phyloP scores from a whole-genome alignment of 2,113 vertebrate genomes.

The Zeus faber region DNA sequence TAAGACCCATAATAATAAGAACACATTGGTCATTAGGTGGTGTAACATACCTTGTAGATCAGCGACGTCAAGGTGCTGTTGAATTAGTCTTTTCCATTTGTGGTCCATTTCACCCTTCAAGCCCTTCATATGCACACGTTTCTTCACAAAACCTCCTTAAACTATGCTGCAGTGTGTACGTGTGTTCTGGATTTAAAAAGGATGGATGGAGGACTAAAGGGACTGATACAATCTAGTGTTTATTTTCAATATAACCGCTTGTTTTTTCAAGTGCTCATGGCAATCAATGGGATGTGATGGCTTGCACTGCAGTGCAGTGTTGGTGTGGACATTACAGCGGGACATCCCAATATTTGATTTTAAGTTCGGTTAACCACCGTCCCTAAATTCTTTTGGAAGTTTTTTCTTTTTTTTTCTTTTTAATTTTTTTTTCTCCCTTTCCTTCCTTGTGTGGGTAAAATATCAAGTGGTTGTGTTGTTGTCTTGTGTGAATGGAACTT shows the following conservation, averaged over 20 bases:
- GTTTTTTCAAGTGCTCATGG: background rate
- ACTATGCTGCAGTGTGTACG: background rate
- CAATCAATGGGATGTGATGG: background rate
- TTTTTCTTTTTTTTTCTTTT: background rate
- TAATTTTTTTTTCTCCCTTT: background rate
- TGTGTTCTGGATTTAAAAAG: background rate
- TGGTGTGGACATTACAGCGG: background rate
- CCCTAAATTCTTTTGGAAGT: too few species aligned
- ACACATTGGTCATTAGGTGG: background rate
- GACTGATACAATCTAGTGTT: background rate
- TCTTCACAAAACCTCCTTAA: too few species aligned
- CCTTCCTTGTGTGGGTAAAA: background rate
- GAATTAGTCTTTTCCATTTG: too few species aligned
- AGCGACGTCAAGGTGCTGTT: background rate
- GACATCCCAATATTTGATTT: too few species aligned
- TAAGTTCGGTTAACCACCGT: too few species aligned
- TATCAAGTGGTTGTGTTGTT: background rate
- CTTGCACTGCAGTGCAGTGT: conserved; percentile 28
- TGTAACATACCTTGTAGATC: background rate
- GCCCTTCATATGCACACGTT: background rate
- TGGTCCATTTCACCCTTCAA: too few species aligned
- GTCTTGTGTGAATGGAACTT: too few species aligned
- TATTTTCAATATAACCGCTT: background rate
- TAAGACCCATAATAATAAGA: too few species aligned
- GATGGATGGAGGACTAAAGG: background rate